These are phyloP conservation scores for Poeciliopsis retropinna DNA, from an alignment of 2,113 vertebrate species.

Conservation along the genomic window DNA sequence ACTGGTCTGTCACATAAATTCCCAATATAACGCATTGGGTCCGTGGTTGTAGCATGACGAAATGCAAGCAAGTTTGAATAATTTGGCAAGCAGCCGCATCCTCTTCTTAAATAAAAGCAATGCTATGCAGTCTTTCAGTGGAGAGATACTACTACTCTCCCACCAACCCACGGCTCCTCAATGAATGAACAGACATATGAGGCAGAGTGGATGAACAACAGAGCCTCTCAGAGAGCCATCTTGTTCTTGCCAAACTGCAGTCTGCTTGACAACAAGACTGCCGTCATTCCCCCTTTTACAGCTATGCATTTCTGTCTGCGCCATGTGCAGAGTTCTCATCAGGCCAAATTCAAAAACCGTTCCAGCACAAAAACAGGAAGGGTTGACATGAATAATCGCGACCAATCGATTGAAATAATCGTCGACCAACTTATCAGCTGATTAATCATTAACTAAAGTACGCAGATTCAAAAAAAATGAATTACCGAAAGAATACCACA, in stretches of 20 bases:
- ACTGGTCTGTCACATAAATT: neutral
- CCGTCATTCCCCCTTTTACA: constrained; percentile 39
- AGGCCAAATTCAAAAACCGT: neutral
- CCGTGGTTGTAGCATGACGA: neutral
- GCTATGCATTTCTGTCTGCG: constrained; percentile 54
- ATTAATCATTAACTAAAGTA: too few species aligned
- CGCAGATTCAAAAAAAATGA: too few species aligned
- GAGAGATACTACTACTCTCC: constrained; percentile 28
- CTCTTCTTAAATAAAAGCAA: too few species aligned
- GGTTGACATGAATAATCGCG: too few species aligned
- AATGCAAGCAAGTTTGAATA: neutral
- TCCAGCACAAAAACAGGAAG: neutral
- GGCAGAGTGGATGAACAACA: constrained; percentile 39
- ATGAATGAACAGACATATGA: constrained; percentile 52
- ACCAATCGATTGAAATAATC: too few species aligned
- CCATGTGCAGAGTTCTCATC: neutral
- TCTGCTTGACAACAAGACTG: constrained; percentile 58
- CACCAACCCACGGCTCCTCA: constrained; percentile 20
- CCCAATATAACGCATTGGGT: too few species aligned
- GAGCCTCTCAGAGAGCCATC: constrained; percentile 58
- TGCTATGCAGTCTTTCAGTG: constrained; percentile 1
- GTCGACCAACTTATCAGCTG: too few species aligned
- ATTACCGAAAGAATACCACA: too few species aligned
- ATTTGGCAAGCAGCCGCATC: neutral
- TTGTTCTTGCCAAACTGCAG: constrained; percentile 47